Evolutionary conservation across 2,888 invertebrate species (phyloP).

Genomic region (Villa cingulata): DNA sequence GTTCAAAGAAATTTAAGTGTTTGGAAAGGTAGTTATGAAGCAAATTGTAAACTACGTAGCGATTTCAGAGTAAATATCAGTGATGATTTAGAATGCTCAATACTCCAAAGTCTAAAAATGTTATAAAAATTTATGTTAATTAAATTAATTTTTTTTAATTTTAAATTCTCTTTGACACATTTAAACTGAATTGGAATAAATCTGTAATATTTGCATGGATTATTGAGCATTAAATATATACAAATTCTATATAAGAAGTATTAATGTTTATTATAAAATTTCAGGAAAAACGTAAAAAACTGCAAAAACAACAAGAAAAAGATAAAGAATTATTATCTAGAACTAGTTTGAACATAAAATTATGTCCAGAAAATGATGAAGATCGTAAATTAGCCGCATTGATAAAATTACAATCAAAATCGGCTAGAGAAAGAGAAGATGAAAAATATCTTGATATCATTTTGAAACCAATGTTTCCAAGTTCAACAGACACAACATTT

Average conservation of each 20-base stretch:
- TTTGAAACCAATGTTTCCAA: constrained; percentile 42
- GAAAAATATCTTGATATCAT: constrained; percentile 40
- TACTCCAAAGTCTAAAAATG: background rate
- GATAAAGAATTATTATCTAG: constrained; percentile 60
- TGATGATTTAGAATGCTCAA: background rate
- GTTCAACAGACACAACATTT: constrained; percentile 40
- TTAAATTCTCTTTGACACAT: no score
- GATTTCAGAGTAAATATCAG: constrained; percentile 59
- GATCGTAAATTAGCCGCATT: constrained; percentile 69
- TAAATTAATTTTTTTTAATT: constrained; percentile 6
- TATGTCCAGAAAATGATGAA: constrained; percentile 67
- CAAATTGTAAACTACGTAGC: constrained; percentile 72
- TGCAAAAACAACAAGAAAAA: constrained; percentile 50
- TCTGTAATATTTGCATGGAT: no score
- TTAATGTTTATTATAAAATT: constrained; percentile 17
- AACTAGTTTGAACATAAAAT: constrained; percentile 59
- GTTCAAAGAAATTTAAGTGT: constrained; percentile 64
- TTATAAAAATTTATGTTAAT: constrained; percentile 5
- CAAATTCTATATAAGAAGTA: no score
- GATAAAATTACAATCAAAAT: constrained; percentile 51
- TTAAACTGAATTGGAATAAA: no score
- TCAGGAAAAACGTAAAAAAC: constrained; percentile 58
- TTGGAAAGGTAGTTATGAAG: constrained; percentile 86
- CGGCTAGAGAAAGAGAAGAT: constrained; percentile 44
- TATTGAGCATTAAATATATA: no score